phyloP scores from a whole-genome alignment of 2,888 invertebrate species.

The Nomada fucata region DNA sequence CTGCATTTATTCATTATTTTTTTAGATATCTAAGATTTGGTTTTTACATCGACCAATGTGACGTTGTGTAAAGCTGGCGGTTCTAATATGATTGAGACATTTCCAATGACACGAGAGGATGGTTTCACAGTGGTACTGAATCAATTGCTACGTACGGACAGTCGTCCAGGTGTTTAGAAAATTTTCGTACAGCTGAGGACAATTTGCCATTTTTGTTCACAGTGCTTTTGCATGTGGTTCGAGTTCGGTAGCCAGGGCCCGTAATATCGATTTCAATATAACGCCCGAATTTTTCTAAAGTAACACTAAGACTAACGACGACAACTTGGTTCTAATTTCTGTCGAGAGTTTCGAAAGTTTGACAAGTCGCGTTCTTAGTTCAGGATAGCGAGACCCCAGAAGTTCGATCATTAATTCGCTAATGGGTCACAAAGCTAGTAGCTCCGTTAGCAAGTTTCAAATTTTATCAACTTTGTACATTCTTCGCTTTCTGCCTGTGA shows the following conservation, averaged over 20 bases:
- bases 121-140: no score
- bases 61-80: no score
- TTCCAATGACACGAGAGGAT: no score
- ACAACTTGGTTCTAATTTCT: conserved; percentile 65
- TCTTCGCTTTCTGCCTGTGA: neutral
- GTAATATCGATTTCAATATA: conserved; percentile 22
- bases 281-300: conserved; percentile 39
- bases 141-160: no score
- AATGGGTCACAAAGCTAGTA: conserved; percentile 30
- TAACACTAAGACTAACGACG: conserved; percentile 64
- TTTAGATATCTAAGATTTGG: no score
- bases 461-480: conserved; percentile 12
- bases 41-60: no score
- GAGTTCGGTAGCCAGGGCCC: neutral
- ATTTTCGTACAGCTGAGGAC: no score
- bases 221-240: no score
- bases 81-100: no score
- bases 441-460: conserved; percentile 3
- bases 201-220: no score
- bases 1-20: no score
- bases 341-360: conserved; percentile 65
- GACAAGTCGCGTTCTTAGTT: conserved; percentile 57
- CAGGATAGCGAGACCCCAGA: conserved; percentile 41
- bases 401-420: conserved; percentile 55
- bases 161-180: no score